Conservation (phyloP, 2,888 invertebrate genomes). For the Encarsia formosa region DNA sequence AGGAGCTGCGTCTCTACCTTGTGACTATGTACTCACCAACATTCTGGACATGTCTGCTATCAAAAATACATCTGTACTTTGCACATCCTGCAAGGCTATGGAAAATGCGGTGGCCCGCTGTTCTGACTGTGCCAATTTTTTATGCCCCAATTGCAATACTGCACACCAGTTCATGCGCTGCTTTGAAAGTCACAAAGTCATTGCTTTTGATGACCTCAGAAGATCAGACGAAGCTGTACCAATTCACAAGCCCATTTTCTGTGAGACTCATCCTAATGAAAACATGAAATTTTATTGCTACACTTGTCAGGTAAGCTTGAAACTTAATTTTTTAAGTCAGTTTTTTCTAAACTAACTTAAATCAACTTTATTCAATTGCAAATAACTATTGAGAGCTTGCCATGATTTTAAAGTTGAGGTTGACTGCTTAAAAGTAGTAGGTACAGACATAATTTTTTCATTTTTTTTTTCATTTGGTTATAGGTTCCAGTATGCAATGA, state of each 20-base stretch:
- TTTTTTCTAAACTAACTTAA: background rate
- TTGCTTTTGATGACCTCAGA: slow-evolving; percentile 81
- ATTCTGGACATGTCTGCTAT: slow-evolving; percentile 78
- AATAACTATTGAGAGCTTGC: too few relatives aligned
- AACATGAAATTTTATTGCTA: slow-evolving; percentile 84
- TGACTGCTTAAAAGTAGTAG: too few relatives aligned
- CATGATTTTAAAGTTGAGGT: too few relatives aligned
- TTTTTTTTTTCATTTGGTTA: too few relatives aligned
- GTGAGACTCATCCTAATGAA: slow-evolving; percentile 76
- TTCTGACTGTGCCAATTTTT: slow-evolving; percentile 89
- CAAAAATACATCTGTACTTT: slow-evolving; percentile 65
- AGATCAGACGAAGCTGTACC: slow-evolving; percentile 74
- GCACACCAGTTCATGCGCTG: slow-evolving; percentile 96
- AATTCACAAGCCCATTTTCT: slow-evolving; percentile 86
- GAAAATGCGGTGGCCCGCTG: slow-evolving; percentile 92
- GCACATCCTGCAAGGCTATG: slow-evolving; percentile 93
- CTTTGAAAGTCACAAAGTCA: slow-evolving; percentile 91
- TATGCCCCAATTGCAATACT: slow-evolving; percentile 90
- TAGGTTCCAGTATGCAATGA: slow-evolving; percentile 84
- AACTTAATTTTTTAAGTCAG: background rate
- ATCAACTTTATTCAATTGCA: background rate
- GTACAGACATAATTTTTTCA: too few relatives aligned
- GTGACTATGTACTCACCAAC: slow-evolving; percentile 83
- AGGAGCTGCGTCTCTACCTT: slow-evolving; percentile 74
- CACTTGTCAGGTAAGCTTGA: slow-evolving; percentile 62